phyloP scores from a whole-genome alignment of 1,140 invertebrate genomes.

The Drosophila persimilis region DNA sequence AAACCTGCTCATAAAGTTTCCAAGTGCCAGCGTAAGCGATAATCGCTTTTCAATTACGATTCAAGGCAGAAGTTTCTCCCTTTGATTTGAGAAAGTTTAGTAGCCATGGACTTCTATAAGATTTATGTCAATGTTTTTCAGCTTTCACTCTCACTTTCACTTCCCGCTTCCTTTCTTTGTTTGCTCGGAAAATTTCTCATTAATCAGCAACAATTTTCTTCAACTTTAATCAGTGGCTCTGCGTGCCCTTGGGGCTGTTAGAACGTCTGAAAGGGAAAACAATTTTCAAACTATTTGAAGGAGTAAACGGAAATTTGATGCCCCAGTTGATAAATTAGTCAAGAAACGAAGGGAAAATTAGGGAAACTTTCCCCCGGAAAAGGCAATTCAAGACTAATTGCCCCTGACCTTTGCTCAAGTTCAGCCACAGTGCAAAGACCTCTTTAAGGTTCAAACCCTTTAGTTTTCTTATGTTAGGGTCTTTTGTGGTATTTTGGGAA shows the following conservation, averaged over 20 bases:
- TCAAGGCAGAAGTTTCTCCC: constrained; percentile 10
- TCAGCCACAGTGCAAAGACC: constrained; percentile 11
- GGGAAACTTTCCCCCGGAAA: neutral
- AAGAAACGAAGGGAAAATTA: neutral
- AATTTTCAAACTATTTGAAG: constrained; percentile 25
- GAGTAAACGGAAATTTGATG: constrained; percentile 5
- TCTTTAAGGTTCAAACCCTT: constrained; percentile 30
- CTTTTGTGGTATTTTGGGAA: constrained; percentile 17
- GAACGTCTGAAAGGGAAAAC: constrained; percentile 23
- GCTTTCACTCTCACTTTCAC: no score
- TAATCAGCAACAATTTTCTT: constrained; percentile 45
- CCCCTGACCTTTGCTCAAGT: constrained; percentile 3
- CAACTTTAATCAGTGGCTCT: constrained; percentile 31
- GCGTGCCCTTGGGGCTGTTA: constrained; percentile 6
- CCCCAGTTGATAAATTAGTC: constrained; percentile 5
- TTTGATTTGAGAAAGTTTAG: no score
- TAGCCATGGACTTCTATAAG: no score
- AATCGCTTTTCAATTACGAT: constrained; percentile 40
- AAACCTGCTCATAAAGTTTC: constrained; percentile 37
- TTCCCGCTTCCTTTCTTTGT: neutral
- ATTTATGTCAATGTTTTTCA: no score
- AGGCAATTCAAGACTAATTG: neutral
- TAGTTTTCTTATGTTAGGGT: neutral
- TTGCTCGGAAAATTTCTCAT: constrained; percentile 3
- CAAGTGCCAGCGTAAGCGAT: constrained; percentile 19